Conservation (phyloP, 2,797 vertebrate genomes). For the Catamblyrhynchus diadema region DNA sequence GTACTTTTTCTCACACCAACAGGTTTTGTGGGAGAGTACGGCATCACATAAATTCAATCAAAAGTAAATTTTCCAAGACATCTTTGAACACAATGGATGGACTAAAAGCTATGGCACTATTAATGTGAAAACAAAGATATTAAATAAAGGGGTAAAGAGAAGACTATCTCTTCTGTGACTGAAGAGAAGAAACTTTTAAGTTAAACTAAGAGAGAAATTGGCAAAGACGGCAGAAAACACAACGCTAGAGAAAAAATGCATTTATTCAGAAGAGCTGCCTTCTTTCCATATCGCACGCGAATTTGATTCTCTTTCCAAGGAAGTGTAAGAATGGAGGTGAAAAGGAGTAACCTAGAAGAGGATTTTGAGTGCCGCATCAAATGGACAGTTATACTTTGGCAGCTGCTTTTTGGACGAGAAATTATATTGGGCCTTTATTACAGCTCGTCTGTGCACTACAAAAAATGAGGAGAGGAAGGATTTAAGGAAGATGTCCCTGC, state of each 20-base stretch:
- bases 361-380: neutral
- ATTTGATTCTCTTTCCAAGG: neutral
- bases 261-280: neutral
- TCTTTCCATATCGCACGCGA: neutral
- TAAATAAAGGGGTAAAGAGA: neutral
- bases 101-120: neutral
- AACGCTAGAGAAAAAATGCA: neutral
- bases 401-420: neutral
- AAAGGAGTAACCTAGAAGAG: neutral
- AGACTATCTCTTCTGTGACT: neutral
- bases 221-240: neutral
- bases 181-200: neutral
- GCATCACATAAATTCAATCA: neutral
- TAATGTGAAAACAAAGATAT: neutral
- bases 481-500: neutral
- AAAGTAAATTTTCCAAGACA: neutral
- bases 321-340: neutral
- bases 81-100: neutral
- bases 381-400: neutral
- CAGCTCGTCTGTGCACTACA: neutral
- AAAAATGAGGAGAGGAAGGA: neutral
- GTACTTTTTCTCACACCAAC: neutral
- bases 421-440: neutral
- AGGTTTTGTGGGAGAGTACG: neutral
- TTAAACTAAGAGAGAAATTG: neutral